phyloP scores from a whole-genome alignment of 2,797 vertebrate species.

The Pitangus sulphuratus region DNA sequence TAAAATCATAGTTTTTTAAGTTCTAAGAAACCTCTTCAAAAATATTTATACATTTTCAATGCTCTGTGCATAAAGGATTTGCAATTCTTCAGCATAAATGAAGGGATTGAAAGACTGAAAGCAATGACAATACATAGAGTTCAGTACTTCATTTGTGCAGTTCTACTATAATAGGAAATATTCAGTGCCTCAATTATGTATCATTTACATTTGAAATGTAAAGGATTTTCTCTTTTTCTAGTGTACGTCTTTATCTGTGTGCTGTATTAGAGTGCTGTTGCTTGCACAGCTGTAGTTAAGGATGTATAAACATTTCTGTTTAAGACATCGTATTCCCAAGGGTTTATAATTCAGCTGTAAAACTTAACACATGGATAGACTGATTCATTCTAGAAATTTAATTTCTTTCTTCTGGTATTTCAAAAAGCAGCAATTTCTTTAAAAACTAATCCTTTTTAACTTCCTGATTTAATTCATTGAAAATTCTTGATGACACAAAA shows the following conservation, averaged over 20 bases:
- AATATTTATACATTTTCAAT: conserved; percentile 28
- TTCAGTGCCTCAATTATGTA: neutral
- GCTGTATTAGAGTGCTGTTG: neutral
- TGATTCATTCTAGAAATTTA: neutral
- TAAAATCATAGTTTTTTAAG: neutral
- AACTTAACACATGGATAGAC: neutral
- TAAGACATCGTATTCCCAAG: neutral
- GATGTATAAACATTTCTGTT: conserved; percentile 30
- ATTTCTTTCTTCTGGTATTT: neutral
- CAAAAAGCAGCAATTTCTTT: neutral
- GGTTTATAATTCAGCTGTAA: conserved; percentile 5
- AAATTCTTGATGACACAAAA: neutral
- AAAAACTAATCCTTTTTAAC: neutral
- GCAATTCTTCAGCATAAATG: conserved; percentile 26
- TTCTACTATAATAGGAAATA: neutral
- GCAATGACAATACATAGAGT: neutral
- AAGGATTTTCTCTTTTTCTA: conserved; percentile 8
- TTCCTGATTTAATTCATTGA: neutral
- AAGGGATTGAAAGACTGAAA: conserved; percentile 9
- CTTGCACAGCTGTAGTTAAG: conserved; percentile 1
- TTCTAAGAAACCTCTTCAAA: conserved; percentile 35
- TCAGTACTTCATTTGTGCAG: neutral
- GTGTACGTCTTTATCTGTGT: conserved; percentile 10
- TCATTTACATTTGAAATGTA: conserved; percentile 13
- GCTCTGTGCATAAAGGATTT: conserved; percentile 22